Evolutionary conservation across 37 sponge, comb jelly and placozoan genomes (phyloP), one percentile per base, ranked within the genome.

Genomic region (Oopsacas minuta): DNA sequence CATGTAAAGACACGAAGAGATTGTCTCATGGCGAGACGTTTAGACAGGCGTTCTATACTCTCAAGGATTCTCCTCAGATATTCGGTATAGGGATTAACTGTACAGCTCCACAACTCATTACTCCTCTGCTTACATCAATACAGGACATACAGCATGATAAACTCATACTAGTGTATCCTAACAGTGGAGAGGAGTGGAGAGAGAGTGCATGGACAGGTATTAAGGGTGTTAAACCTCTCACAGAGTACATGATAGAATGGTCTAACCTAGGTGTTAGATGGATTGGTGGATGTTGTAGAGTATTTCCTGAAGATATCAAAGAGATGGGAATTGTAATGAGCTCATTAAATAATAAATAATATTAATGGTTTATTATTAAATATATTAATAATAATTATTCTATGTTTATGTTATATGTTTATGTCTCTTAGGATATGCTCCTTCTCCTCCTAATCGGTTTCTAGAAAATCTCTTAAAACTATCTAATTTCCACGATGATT

Each of bases 1-100:
- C 87, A n/a, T 94, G 94, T 84, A 89, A 88, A 86, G 93, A 90
- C 32, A 35, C 83, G 36, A 34, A 17, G 82, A 39, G 36, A 30
- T 28, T 42, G 32, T 30, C 52, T 85, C 88, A 91, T 86, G 92
- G 90, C n/a, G 94, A 94, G 36, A 28, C 35, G 28, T 94, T 94
- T 83, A 81, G 89, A 5, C 85, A 88, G 0, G 90, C 88, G 1
- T 88, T 37, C 46, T 0, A 25, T 1, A 36, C 38, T 52, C 49
- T 90, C 49, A 81, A 81, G 36, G 34, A 52, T n/a, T 85, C 52
- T 84, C 82, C 86, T 10, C 91, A 90, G 37, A 69, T 94, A 0
- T 52, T 88, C 0, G 92, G 87, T 0, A 89, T 94, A 46, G 94
- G 94, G 17, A 52, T 91, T 20, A 94, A 94, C 91, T 94, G 94